Evolutionary conservation across 2,888 invertebrate genomes (phyloP).

Genomic region (Luperina nickerlii): DNA sequence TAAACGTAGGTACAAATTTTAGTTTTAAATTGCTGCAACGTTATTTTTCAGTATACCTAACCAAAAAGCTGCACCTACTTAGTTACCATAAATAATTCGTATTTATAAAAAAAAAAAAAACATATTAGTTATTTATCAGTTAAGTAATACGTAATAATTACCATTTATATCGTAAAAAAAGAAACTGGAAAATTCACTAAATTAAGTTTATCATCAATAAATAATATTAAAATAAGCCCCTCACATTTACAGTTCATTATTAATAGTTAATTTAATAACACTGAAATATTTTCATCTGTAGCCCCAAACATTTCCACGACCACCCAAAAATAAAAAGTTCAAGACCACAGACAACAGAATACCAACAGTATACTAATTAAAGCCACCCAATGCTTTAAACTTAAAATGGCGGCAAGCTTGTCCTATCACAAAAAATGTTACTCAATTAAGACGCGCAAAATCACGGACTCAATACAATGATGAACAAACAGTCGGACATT

Average conservation of each 20-base stretch:
- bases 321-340: constrained; percentile 38
- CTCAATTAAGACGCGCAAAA: constrained; percentile 80
- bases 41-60: neutral
- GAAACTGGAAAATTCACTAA: neutral
- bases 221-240: neutral
- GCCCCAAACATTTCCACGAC: constrained; percentile 44
- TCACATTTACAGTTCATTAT: neutral
- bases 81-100: no score
- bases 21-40: neutral
- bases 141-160: no score
- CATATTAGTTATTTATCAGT: no score
- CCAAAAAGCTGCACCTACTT: neutral
- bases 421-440: constrained; percentile 66
- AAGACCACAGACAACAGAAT: constrained; percentile 49
- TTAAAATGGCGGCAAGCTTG: constrained; percentile 64
- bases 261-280: neutral
- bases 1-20: neutral
- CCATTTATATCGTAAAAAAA: neutral
- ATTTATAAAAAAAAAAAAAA: neutral
- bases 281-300: constrained; percentile 9
- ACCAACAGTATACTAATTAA: constrained; percentile 57
- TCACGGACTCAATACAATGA: constrained; percentile 76
- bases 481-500: constrained; percentile 83
- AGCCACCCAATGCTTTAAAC: constrained; percentile 54
- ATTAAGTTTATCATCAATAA: neutral